Evolutionary conservation across 1,140 invertebrate genomes (phyloP), one percentile per base, ranked within the genome.

Genomic region (Atta cephalotes): DNA sequence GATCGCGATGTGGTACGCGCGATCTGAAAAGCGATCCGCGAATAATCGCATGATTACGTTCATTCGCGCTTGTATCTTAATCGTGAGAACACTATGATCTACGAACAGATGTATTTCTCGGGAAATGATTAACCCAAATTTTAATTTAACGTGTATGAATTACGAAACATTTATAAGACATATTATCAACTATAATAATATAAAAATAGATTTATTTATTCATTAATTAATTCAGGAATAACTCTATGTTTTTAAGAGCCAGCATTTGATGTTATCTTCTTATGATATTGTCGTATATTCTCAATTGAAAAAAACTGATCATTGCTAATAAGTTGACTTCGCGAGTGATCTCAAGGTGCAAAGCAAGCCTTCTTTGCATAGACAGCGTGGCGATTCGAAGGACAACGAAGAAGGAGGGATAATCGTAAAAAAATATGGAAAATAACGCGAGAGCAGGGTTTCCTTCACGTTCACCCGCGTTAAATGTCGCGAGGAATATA

Each of bases 381-480:
- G 58, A 76, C 80, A 63, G 45, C 70, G 70, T 56, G 25, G 70
- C 70, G 56, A 45, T 60, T 49, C 39, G 68, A 84, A 84, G 56
- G 80, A 84, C 56, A 12, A 16, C 31, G 16, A n/a, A 70, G 68
- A 35, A 14, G 45, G 3, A 28, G 12, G 31, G 25, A 12, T 84
- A 76, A 63, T 68, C 66, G 63, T n/a, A 31, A 70, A 85, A 84
- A 78, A 81, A 80, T 21, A 31, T 82, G 53, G 88, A 87, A 92
- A 90, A 91, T 93, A 87, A 77, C 77, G 81, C 82, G 81, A 81
- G 87, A 89, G 87, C 63, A 85, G 87, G 82, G 89, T 94, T 93
- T 92, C 90, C 93, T 91, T 89, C 88, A 90, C 92, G 90, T 92
- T 93, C 92, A 91, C 92, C 89, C 90, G 53, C 56, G 53, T 45